Evolutionary conservation across 30 jellyfish, hydroid and myxozoan species (phyloP).

Genomic region (Mastigias papua): DNA sequence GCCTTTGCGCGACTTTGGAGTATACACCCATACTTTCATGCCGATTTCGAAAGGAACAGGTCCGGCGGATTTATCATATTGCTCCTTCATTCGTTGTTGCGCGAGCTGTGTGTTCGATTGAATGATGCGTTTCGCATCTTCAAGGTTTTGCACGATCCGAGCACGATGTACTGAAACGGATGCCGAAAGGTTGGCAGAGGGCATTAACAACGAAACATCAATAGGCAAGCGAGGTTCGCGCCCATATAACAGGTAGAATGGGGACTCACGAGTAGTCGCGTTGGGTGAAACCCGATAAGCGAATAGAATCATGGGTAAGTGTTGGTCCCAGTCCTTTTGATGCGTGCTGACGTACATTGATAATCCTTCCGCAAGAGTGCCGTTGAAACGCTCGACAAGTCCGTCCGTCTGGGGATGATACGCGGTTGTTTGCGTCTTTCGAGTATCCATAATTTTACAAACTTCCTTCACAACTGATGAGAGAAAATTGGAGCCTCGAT

Average conservation of each 20-base stretch:
- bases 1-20: conserved; percentile 49
- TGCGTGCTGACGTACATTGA: conserved; percentile 43
- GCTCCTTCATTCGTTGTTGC: conserved; percentile 43
- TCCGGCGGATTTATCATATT: conserved; percentile 16
- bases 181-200: conserved; percentile 3
- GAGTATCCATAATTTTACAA: conserved; percentile 13
- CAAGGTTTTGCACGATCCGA: conserved; percentile 5
- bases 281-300: conserved; percentile 65
- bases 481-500: conserved; percentile 33
- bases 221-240: conserved; percentile 39
- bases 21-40: conserved; percentile 59
- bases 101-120: conserved; percentile 30
- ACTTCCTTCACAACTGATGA: conserved; percentile 12
- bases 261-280: conserved; percentile 44
- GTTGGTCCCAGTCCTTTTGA: conserved; percentile 48
- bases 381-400: conserved; percentile 54
- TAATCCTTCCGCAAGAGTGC: conserved; percentile 35
- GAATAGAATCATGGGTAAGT: conserved; percentile 7
- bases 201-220: conserved; percentile 15
- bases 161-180: conserved; percentile 35
- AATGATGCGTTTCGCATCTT: background rate
- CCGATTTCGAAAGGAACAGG: conserved; percentile 45
- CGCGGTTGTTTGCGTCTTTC: conserved; percentile 34
- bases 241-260: conserved; percentile 41
- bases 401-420: conserved; percentile 68